These are phyloP conservation scores for Eupithecia vulgata DNA, from an alignment of 2,888 invertebrate genomes.

Conservation along the genomic window DNA sequence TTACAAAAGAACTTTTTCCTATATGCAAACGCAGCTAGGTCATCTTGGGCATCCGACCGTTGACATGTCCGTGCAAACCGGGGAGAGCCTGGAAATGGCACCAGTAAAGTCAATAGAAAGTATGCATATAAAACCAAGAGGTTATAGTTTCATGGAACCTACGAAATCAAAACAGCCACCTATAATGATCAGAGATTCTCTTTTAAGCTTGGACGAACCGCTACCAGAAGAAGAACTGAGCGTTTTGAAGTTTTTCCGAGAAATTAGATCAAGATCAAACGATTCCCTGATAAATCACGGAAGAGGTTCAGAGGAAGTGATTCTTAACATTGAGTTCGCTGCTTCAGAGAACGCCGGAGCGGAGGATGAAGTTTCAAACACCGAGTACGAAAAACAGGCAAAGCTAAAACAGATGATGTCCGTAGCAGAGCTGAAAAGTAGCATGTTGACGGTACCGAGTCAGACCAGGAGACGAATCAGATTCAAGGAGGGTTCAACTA, in stretches of 20 bases:
- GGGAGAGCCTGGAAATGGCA: constrained; percentile 62
- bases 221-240: constrained; percentile 55
- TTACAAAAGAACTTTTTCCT: constrained; percentile 54
- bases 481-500: constrained; percentile 61
- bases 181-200: constrained; percentile 27
- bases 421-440: constrained; percentile 15
- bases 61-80: constrained; percentile 67
- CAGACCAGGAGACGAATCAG: constrained; percentile 56
- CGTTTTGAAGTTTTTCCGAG: constrained; percentile 59
- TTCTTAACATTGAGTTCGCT: constrained; percentile 19
- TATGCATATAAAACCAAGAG: neutral
- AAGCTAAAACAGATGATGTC: constrained; percentile 28
- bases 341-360: neutral
- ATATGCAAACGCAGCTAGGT: constrained; percentile 64
- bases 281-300: constrained; percentile 33
- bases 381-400: constrained; percentile 39
- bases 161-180: constrained; percentile 12
- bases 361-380: constrained; percentile 46
- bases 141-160: neutral
- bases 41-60: constrained; percentile 41
- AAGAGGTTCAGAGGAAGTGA: neutral
- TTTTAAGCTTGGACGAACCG: constrained; percentile 35
- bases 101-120: neutral
- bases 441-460: neutral
- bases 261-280: constrained; percentile 46